These are phyloP conservation scores for Acanthaster planci DNA, from an alignment of 35 echinoderm and acorn worm genomes.

Conservation along the genomic window DNA sequence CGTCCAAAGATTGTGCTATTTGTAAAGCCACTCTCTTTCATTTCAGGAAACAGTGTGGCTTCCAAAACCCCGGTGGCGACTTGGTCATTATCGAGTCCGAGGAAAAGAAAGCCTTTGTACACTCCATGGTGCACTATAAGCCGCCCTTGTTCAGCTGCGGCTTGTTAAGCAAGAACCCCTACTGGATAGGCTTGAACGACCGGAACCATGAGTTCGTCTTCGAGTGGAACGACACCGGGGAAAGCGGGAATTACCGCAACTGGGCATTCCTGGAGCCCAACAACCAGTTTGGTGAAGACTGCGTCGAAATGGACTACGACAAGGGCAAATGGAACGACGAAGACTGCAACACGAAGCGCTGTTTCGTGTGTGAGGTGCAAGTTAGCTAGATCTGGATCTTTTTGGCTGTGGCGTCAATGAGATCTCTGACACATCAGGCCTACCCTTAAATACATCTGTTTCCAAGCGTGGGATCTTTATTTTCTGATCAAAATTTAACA, in stretches of 20 bases:
- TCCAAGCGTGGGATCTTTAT: no score
- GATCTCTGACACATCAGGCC: no score
- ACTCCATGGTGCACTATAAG: not conserved
- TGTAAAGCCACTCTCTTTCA: not conserved
- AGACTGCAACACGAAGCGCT: not conserved
- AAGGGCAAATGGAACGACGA: conserved; percentile 17
- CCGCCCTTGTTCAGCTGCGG: not conserved
- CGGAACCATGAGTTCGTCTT: not conserved
- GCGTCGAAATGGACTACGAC: not conserved
- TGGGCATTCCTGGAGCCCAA: not conserved
- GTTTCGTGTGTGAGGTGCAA: not conserved
- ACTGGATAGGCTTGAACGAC: conserved; percentile 6
- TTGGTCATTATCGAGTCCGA: not conserved
- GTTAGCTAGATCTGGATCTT: not conserved
- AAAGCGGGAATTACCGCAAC: not conserved
- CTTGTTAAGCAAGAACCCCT: not conserved
- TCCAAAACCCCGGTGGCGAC: not conserved
- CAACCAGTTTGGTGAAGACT: not conserved
- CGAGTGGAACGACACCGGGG: not conserved
- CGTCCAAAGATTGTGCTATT: no score
- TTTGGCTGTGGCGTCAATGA: no score
- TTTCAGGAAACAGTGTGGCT: not conserved
- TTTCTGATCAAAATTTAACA: no score
- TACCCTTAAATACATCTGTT: no score
- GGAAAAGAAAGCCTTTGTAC: not conserved